Evolutionary conservation across 2,113 vertebrate genomes (phyloP).

Genomic region (Boleophthalmus pectinirostris): DNA sequence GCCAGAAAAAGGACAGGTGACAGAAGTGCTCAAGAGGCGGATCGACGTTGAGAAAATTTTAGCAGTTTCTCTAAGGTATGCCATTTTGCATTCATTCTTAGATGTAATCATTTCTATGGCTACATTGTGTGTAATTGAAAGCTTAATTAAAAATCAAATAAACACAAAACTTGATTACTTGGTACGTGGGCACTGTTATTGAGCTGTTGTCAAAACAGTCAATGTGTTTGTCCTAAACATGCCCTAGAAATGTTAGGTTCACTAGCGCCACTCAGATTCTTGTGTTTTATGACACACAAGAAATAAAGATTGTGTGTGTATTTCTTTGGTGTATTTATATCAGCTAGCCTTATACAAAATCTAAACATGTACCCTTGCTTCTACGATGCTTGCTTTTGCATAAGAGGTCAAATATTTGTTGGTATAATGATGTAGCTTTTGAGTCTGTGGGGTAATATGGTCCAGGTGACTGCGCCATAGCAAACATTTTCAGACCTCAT

Average conservation of each 20-base stretch:
- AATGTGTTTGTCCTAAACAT: not conserved
- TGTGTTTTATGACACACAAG: conserved; percentile 48
- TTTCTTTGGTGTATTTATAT: conserved; percentile 17
- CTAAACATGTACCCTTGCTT: not conserved
- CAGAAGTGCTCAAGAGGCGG: conserved; percentile 89
- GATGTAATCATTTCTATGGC: not conserved
- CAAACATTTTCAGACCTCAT: conserved; percentile 69
- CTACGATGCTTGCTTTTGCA: not conserved
- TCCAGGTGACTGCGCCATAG: conserved; percentile 72
- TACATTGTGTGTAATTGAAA: no score
- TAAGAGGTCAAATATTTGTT: conserved; percentile 13
- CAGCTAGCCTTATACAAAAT: conserved; percentile 7
- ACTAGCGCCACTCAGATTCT: conserved; percentile 32
- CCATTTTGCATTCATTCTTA: not conserved
- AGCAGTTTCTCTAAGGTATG: conserved; percentile 90
- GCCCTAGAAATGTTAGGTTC: conserved; percentile 5
- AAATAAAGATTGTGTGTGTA: conserved; percentile 23
- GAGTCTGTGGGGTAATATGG: conserved; percentile 62
- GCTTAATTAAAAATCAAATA: not conserved
- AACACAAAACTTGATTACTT: not conserved
- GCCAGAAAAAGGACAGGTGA: conserved; percentile 92
- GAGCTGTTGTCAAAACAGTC: conserved; percentile 37
- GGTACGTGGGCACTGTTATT: conserved; percentile 6
- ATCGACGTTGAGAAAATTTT: conserved; percentile 91
- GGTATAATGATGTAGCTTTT: conserved; percentile 54